Percentiles rank a stretch among this genome's conserved stretches.
phyloP scores from a whole-genome alignment of 2,797 vertebrate species.

The Pteropus rufus region DNA sequence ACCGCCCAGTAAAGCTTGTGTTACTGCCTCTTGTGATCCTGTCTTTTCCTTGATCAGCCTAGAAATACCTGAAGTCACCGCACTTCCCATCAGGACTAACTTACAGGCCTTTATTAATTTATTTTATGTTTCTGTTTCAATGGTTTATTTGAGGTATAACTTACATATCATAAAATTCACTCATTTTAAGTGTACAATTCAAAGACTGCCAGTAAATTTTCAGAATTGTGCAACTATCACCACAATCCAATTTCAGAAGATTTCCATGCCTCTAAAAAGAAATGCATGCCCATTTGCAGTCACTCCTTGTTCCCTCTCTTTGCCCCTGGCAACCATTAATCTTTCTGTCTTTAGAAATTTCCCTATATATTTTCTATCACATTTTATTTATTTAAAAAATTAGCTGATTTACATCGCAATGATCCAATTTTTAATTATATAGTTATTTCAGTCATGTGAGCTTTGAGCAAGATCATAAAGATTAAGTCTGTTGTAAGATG shows the following conservation, averaged over 20 bases:
- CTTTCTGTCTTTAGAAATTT: neutral
- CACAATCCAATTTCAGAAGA: neutral
- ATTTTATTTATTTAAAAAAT: conserved; percentile 16
- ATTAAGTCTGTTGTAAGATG: neutral
- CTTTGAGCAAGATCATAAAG: neutral
- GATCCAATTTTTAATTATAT: neutral
- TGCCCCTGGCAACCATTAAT: neutral
- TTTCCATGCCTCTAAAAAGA: neutral
- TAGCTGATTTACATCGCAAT: neutral
- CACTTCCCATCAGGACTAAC: neutral
- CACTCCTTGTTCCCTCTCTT: neutral
- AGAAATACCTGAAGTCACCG: neutral
- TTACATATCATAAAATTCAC: neutral
- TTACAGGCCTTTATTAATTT: neutral
- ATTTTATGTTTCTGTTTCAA: neutral
- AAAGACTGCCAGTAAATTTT: neutral
- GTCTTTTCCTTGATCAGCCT: neutral
- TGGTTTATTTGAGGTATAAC: neutral
- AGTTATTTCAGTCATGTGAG: neutral
- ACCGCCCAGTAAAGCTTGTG: neutral
- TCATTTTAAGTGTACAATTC: neutral
- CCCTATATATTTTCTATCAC: neutral
- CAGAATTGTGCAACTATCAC: neutral
- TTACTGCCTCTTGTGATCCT: neutral
- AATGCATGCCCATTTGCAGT: neutral